phyloP scores from a whole-genome alignment of 2,888 invertebrate genomes.

The Sphaeridia pumilis region DNA sequence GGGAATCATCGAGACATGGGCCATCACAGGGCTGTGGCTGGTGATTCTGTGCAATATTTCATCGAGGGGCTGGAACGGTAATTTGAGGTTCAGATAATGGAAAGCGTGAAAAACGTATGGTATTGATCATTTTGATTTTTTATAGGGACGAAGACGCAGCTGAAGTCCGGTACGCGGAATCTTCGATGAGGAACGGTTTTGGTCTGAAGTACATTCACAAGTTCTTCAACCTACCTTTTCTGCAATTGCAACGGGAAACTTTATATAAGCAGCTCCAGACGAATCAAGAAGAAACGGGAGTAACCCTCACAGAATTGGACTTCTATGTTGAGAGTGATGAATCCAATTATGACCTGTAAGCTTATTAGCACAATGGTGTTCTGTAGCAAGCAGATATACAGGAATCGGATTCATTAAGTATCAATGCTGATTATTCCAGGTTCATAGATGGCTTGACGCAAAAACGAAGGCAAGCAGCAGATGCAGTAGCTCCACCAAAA shows the following conservation, averaged over 20 bases:
- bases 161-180: slow-evolving; percentile 73
- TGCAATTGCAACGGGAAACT: slow-evolving; percentile 76
- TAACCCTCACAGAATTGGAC: slow-evolving; percentile 62
- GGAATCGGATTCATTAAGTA: not conserved
- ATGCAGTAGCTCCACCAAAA: slow-evolving; percentile 40
- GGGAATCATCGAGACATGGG: slow-evolving; percentile 95
- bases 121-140: too few species aligned
- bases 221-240: slow-evolving; percentile 88
- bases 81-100: slow-evolving; percentile 27
- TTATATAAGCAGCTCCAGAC: slow-evolving; percentile 69
- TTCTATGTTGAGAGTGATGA: slow-evolving; percentile 61
- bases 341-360: slow-evolving; percentile 54
- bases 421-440: slow-evolving; percentile 26
- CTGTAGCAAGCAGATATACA: too few species aligned
- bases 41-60: slow-evolving; percentile 57
- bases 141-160: slow-evolving; percentile 38
- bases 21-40: slow-evolving; percentile 74
- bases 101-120: too few species aligned
- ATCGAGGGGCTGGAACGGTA: slow-evolving; percentile 54
- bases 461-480: slow-evolving; percentile 60
- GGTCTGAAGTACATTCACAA: slow-evolving; percentile 83
- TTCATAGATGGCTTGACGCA: slow-evolving; percentile 63
- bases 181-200: slow-evolving; percentile 92
- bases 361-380: not conserved
- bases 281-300: slow-evolving; percentile 66